Conservation (phyloP, 30 jellyfish, hydroid and myxozoan species). For the Catostylus mosaicus region DNA sequence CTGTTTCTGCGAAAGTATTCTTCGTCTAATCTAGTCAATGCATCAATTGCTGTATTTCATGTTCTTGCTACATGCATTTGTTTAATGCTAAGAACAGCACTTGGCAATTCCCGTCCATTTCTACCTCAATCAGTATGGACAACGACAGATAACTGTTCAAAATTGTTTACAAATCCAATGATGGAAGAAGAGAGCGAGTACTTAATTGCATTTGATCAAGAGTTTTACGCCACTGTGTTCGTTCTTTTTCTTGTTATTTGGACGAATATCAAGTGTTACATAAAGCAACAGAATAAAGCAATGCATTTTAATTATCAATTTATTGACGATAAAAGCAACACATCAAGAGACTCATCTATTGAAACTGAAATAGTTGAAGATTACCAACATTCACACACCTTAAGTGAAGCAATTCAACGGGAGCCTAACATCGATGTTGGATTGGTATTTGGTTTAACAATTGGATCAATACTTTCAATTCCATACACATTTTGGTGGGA, state of each 20-base stretch:
- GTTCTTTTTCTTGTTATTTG: conserved; percentile 57
- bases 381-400: conserved; percentile 5
- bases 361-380: conserved; percentile 38
- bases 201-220: conserved; percentile 68
- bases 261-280: conserved; percentile 40
- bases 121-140: conserved; percentile 21
- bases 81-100: conserved; percentile 63
- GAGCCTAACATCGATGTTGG: conserved; percentile 78
- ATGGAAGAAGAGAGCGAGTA: conserved; percentile 32
- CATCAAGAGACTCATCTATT: conserved; percentile 44
- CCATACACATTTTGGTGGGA: conserved; percentile 82
- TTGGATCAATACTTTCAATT: conserved; percentile 66
- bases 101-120: conserved; percentile 54
- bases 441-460: conserved; percentile 57
- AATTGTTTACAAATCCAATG: conserved; percentile 48
- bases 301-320: conserved; percentile 59
- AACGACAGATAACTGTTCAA: conserved; percentile 16
- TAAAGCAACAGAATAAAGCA: conserved; percentile 20
- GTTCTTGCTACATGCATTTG: conserved; percentile 65
- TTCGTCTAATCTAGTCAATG: conserved; percentile 37
- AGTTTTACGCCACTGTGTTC: conserved; percentile 47
- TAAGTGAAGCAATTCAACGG: conserved; percentile 64
- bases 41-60: conserved; percentile 32
- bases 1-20: conserved; percentile 59
- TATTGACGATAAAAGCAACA: conserved; percentile 15